Percentiles rank a stretch among this genome's conserved stretches.
Evolutionary conservation across 2,888 invertebrate genomes (phyloP).

Genomic region (Folsomia candida): DNA sequence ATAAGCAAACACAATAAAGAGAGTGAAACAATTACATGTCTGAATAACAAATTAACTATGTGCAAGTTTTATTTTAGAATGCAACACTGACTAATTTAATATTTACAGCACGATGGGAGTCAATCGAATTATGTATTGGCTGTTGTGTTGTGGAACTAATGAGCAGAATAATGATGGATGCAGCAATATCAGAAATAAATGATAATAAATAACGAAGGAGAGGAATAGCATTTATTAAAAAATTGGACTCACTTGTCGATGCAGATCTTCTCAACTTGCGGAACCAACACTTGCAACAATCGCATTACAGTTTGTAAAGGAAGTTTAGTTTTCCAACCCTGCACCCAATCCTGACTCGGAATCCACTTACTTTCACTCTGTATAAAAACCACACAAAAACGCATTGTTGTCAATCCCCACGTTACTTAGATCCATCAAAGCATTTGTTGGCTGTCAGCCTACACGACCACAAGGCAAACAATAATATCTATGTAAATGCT

Average conservation of each 20-base stretch:
- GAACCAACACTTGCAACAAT: conserved; percentile 94
- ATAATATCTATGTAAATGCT: neutral
- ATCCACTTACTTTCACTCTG: conserved; percentile 63
- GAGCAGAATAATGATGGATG: neutral
- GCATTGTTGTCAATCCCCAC: neutral
- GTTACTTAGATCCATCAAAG: neutral
- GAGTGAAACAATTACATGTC: neutral
- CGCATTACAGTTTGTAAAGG: conserved; percentile 99
- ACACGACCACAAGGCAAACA: neutral
- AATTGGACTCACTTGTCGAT: conserved; percentile 81
- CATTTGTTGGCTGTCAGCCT: neutral
- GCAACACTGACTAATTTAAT: neutral
- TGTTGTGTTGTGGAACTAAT: neutral
- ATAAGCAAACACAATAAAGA: neutral
- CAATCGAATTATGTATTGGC: neutral
- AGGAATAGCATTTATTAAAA: neutral
- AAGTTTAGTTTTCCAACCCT: conserved; percentile 92
- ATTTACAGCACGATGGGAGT: neutral
- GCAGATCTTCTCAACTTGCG: conserved; percentile 99
- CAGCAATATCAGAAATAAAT: neutral
- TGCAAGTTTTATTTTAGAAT: neutral
- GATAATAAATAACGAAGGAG: neutral
- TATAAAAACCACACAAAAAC: neutral
- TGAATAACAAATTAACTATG: neutral
- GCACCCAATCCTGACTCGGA: conserved; percentile 95